Base-by-base conservation (phyloP, 1,140 invertebrate species). In the Sinella curviseta region DNA sequence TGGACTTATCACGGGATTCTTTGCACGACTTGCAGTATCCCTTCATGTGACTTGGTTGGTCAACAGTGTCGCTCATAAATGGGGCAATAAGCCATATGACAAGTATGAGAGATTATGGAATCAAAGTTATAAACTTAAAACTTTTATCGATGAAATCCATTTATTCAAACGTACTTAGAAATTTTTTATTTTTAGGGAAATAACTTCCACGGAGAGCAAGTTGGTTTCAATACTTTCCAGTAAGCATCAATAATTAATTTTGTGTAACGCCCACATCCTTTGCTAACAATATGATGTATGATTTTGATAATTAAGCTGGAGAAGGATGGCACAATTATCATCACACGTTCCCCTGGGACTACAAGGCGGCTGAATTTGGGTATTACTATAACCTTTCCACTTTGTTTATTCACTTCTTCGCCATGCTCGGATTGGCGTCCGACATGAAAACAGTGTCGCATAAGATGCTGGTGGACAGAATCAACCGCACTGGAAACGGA, bases 281-380 rank as follows among this genome's bases (percentile, higher is more conserved):
- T 48, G 4, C 4, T 48, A 8, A 8, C 17, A 8, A 48, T 8
- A 4, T 48, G 17, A 48, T 8, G 17, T 17, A 8, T 8, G 17
- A 48, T 48, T 48, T 48, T 39, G 20, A 76, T 82, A 16, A 74
- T 76, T 70, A n/a, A 17, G 14, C 81, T 89, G 39, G 39, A 4
- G 39, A 48, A 48, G 39, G 39, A 4, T 48, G 39, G 39, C 39
- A 48, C 39, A 48, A 48, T 17, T 48, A 8, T 17, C 39, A 48
- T 17, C 39, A 48, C 39, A 48, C 39, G 17, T 48, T 48, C 39
- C 39, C 39, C 39, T 48, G 39, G 39, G 39, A 48, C 39, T 48
- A 48, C 39, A 48, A 48, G 17, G 17, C 39, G 4, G 4, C 39
- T 48, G 39, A 48, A 17, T 48, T 48, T 48, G 39, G 39, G 17